A percentile compares a stretch with the other conserved stretches of the same genome.
Conservation (phyloP, 2,113 vertebrate species). For the cattle (Bos taurus) region DNA sequence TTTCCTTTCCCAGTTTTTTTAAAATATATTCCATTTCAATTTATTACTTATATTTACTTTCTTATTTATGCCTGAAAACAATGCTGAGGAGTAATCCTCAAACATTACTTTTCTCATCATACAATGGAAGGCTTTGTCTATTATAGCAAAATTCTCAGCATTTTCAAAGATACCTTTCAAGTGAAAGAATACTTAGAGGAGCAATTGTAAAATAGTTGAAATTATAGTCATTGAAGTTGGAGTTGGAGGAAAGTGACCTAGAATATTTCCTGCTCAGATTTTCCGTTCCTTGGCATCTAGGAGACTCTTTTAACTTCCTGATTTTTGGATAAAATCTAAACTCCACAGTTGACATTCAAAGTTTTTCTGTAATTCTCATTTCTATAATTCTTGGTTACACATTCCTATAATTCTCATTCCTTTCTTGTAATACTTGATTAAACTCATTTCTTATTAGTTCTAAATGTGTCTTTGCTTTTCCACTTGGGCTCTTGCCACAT, state of each 20-base stretch:
- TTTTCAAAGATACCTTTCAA: neutral
- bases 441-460: neutral
- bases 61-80: neutral
- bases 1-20: neutral
- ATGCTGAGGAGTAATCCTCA: neutral
- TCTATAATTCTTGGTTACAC: neutral
- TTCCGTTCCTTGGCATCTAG: neutral
- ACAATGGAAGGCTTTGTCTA: neutral
- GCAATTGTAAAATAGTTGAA: neutral
- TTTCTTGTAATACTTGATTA: neutral
- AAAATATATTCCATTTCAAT: neutral
- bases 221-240: neutral
- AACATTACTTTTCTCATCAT: neutral
- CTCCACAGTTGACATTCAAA: neutral
- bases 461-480: neutral
- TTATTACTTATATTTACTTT: neutral
- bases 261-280: neutral
- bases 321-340: neutral
- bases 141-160: neutral
- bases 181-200: neutral
- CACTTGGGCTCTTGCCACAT: neutral
- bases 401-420: neutral
- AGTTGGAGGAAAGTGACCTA: neutral
- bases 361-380: neutral
- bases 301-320: neutral